A percentile compares a stretch with the other conserved stretches of the same genome.
Conservation (phyloP, 2,113 vertebrate genomes). For the Pterocles gutturalis region DNA sequence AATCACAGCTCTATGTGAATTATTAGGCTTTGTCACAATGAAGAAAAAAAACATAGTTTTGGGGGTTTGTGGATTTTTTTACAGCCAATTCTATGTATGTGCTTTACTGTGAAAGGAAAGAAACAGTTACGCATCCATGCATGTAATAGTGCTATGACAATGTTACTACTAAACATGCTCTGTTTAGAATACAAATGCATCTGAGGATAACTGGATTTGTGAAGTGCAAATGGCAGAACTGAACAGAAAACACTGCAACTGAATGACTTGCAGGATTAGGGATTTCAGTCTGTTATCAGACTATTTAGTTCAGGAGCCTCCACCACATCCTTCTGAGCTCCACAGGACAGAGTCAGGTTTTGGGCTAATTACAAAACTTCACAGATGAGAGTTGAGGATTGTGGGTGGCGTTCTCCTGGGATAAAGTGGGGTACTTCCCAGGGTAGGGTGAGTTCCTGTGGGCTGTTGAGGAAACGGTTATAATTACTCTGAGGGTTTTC, state of each 20-base stretch:
- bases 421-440: neutral
- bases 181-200: neutral
- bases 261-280: neutral
- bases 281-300: neutral
- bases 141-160: neutral
- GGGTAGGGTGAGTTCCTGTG: neutral
- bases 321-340: neutral
- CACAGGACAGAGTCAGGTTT: neutral
- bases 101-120: neutral
- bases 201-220: neutral
- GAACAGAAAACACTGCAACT: neutral
- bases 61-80: neutral
- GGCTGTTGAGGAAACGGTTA: neutral
- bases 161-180: neutral
- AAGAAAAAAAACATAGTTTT: neutral
- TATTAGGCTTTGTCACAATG: slow-evolving; percentile 38
- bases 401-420: neutral
- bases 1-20: slow-evolving; percentile 40
- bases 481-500: neutral
- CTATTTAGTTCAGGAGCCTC: neutral
- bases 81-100: neutral
- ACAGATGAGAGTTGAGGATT: neutral
- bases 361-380: neutral
- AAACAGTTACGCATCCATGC: neutral
- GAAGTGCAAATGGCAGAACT: neutral